A percentile compares a stretch with the other conserved stretches of the same genome.
Conservation (phyloP, 2,113 vertebrate species). For the Chaetodon trifascialis region DNA sequence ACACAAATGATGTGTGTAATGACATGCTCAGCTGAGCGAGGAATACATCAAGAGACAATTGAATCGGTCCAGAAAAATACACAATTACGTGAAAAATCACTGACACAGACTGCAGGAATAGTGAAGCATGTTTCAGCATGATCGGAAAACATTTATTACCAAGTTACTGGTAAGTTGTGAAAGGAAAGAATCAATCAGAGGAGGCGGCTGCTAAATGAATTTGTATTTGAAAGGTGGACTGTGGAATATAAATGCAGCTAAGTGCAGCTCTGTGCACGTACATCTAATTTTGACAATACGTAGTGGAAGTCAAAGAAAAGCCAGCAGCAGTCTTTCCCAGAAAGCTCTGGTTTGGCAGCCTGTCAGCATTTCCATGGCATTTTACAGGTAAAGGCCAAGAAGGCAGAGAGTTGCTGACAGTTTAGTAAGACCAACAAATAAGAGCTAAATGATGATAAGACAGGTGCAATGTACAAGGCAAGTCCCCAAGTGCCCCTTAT, state of each 20-base stretch:
- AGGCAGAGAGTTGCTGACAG: slow-evolving; percentile 75
- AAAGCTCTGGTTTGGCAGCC: slow-evolving; percentile 66
- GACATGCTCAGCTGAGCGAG: slow-evolving; percentile 69
- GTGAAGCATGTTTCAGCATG: slow-evolving; percentile 13
- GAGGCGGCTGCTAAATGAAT: slow-evolving; percentile 35
- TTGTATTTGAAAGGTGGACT: slow-evolving; percentile 29
- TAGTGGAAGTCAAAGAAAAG: slow-evolving; percentile 54
- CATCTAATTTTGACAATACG: slow-evolving; percentile 56
- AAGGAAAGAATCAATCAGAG: slow-evolving; percentile 29
- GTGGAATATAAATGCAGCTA: slow-evolving; percentile 49
- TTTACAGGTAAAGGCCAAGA: slow-evolving; percentile 77
- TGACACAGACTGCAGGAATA: slow-evolving; percentile 25
- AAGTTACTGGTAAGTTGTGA: slow-evolving; percentile 13
- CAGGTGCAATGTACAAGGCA: slow-evolving; percentile 62
- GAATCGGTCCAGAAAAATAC: slow-evolving; percentile 69
- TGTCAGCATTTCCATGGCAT: slow-evolving; percentile 77
- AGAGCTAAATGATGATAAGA: slow-evolving; percentile 78
- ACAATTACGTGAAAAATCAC: slow-evolving; percentile 62
- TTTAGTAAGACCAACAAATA: slow-evolving; percentile 79
- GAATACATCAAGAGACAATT: slow-evolving; percentile 74
- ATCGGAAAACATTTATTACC: slow-evolving; percentile 37
- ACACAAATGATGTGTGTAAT: slow-evolving; percentile 73
- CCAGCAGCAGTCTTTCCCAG: slow-evolving; percentile 42
- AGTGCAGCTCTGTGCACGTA: slow-evolving; percentile 38
- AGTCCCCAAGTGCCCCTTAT: slow-evolving; percentile 68